These are phyloP conservation scores for Amia ocellicauda DNA, from an alignment of 2,113 vertebrate species.

Conservation along the genomic window DNA sequence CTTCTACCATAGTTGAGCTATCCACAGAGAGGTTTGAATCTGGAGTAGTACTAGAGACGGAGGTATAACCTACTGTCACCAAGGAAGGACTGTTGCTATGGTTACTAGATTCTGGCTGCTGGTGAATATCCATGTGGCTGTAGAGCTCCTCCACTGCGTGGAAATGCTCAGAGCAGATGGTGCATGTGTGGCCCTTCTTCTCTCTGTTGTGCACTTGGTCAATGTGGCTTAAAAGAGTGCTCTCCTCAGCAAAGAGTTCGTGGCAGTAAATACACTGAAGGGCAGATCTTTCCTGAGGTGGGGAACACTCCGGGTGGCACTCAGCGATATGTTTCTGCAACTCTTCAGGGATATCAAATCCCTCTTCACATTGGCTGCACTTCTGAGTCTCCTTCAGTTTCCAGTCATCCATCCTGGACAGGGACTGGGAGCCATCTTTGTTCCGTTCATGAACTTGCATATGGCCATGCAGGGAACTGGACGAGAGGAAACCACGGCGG, in stretches of 20 bases:
- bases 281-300: slow-evolving; percentile 83
- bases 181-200: slow-evolving; percentile 82
- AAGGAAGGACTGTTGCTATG: slow-evolving; percentile 95
- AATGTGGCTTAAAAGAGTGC: slow-evolving; percentile 85
- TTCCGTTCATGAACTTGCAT: slow-evolving; percentile 97
- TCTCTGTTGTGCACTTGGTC: slow-evolving; percentile 86
- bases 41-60: slow-evolving; percentile 95
- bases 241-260: slow-evolving; percentile 91
- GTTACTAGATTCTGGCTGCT: slow-evolving; percentile 91
- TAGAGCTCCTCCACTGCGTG: slow-evolving; percentile 90
- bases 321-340: slow-evolving; percentile 94
- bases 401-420: slow-evolving; percentile 85
- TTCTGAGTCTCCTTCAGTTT: slow-evolving; percentile 94
- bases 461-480: slow-evolving; percentile 92
- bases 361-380: slow-evolving; percentile 95
- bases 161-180: slow-evolving; percentile 91
- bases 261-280: slow-evolving; percentile 95
- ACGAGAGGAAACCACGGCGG: slow-evolving; percentile 89
- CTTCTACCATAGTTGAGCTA: slow-evolving; percentile 91
- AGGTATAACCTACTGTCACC: slow-evolving; percentile 92
- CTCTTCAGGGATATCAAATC: slow-evolving; percentile 94
- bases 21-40: slow-evolving; percentile 96
- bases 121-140: slow-evolving; percentile 94
- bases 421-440: slow-evolving; percentile 78
- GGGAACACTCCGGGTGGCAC: slow-evolving; percentile 94